Evolutionary conservation across 2,113 vertebrate genomes (phyloP).

Genomic region (Saccopteryx leptura): DNA sequence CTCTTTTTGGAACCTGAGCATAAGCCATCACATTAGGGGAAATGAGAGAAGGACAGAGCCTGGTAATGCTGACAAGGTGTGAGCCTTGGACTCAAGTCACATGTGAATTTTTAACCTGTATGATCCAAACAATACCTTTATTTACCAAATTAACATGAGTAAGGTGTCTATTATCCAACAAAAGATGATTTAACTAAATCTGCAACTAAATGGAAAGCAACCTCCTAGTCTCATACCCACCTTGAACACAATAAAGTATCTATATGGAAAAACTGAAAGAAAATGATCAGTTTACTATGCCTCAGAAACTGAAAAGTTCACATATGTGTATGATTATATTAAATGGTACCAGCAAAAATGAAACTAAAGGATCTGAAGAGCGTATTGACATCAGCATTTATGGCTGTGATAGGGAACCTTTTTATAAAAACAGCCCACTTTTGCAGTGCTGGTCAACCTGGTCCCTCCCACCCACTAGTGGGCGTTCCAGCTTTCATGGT

Average conservation of each 20-base stretch:
- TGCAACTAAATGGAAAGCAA: not conserved
- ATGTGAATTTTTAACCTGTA: slow-evolving; percentile 25
- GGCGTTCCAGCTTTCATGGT: too few species aligned
- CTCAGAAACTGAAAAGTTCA: not conserved
- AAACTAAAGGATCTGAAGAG: not conserved
- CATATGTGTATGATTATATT: not conserved
- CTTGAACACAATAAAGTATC: not conserved
- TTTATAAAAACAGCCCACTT: too few species aligned
- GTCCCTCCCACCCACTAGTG: too few species aligned
- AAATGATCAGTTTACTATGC: not conserved
- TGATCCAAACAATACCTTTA: slow-evolving; percentile 15
- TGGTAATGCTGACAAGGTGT: not conserved
- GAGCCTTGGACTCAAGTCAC: not conserved
- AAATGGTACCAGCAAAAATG: not conserved
- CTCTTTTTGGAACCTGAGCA: not conserved
- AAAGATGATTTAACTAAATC: not conserved
- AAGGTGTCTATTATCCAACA: not conserved
- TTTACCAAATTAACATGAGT: not conserved
- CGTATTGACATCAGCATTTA: not conserved
- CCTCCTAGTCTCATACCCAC: not conserved
- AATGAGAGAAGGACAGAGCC: not conserved
- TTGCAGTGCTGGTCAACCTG: too few species aligned
- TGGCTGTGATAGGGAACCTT: not conserved
- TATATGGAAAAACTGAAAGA: not conserved
- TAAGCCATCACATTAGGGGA: not conserved